Evolutionary conservation across 2,797 vertebrate genomes (phyloP), one percentile per base, ranked within the genome.

Genomic region (Fratercula arctica): DNA sequence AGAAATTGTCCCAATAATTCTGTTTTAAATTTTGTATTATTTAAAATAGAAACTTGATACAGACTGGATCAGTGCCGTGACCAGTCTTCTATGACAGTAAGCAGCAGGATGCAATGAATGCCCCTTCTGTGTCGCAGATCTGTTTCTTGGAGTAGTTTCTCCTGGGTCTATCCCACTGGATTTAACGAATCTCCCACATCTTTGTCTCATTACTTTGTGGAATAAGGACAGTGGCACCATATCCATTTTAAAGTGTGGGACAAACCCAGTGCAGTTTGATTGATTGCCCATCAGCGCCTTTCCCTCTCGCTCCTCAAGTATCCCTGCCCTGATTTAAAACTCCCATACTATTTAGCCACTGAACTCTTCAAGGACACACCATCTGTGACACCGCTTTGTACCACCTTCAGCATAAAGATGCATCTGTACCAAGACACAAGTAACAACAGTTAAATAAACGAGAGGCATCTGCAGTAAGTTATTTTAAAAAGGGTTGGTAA

Each of bases 371-470:
- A 66, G 35, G 13, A 21, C 35, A 25, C 37, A 16, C 69, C 13
- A 50, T 19, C 56, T 37, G 10, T 23, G 35, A 13, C 33, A 73
- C 68, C 0, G 0, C 15, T 69, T 68, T 10, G 8, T 6, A 15
- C 21, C 25, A 68, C 41, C 63, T 83, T 53, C 67, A 61, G 68
- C 20, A 41, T 3, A 56, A 75, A 76, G 79, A 45, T n/a, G n/a
- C 53, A 48, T 48, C 76, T 72, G 59, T 46, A 33, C 7, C 5
- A 4, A 48, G 56, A 31, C 56, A 69, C 41, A 75, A 56, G 4
- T 9, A 74, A 59, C 39, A 59, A 7, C 51, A 35, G 24, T 28
- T 70, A 85, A 80, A 63, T 16, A 87, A 90, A 45, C 1, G 12
- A 68, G 25, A 46, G 46, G 59, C 31, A 37, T 61, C 59, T n/a